Conservation (phyloP, 2,888 invertebrate species). For the Melipona bicolor region DNA sequence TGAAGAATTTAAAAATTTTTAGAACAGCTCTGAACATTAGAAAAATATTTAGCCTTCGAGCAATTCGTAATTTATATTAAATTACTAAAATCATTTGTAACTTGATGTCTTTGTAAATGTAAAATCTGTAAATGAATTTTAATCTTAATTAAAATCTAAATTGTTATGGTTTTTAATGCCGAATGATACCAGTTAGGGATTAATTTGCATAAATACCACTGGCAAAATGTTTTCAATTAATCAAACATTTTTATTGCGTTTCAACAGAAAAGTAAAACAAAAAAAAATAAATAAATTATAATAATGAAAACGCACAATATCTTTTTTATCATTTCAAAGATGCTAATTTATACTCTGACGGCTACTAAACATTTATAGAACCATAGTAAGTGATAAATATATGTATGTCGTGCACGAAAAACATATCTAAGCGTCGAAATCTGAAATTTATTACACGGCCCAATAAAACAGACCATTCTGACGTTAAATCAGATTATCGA, state of each 20-base stretch:
- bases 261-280: neutral
- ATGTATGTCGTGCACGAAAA: neutral
- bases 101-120: no score
- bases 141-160: no score
- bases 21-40: neutral
- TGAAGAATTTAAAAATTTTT: neutral
- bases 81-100: no score
- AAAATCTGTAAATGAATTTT: no score
- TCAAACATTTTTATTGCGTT: no score
- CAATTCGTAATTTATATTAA: neutral
- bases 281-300: neutral
- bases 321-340: no score
- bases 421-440: slow-evolving; percentile 1
- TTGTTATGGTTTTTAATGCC: no score
- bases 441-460: slow-evolving; percentile 9
- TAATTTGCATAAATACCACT: neutral
- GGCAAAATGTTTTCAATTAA: no score
- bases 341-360: no score
- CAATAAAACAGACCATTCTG: slow-evolving; percentile 20
- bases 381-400: neutral
- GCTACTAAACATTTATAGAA: neutral
- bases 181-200: neutral
- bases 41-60: neutral
- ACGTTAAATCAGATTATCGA: slow-evolving; percentile 47
- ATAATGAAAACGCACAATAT: neutral